Base-by-base conservation (phyloP, 2,113 vertebrate genomes). In the Ramphastos sulfuratus region DNA sequence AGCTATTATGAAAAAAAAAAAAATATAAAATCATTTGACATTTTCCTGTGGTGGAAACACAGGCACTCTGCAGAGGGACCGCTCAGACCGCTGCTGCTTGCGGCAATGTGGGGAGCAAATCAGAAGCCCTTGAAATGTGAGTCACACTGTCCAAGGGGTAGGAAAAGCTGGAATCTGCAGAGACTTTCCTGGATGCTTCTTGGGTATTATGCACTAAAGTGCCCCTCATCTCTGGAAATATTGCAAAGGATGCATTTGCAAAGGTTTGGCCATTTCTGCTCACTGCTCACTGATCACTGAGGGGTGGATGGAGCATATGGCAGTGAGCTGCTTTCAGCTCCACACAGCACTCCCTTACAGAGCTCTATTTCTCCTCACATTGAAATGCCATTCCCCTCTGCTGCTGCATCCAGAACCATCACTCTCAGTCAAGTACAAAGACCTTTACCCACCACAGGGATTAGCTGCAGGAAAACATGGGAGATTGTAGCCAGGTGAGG, bases 51-150 rank as follows among this genome's bases (percentile, higher is more conserved):
- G 61, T 79, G 76, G 65, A 83, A 91, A 86, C 50, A 46, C 1
- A 64, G 16, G 54, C 11, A 9, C 30, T 74, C 37, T 78, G 65
- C 64, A 92, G 55, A 96, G 65, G 69, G 80, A 67, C 60, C 2
- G 33, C 64, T 85, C 58, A 19, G 80, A 3, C 21, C 59, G 76
- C 37, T 31, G 55, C 82, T 33, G 18, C 8, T 35, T 87, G 69
- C 74, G 72, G 75, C 78, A 92, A 92, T 9, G 73, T 54, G 77
- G 78, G 54, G 70, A 93, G 77, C 28, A 92, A 96, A 91, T 74
- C 72, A 89, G 58, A 77, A 31, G 39, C 33, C 56, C 42, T 56
- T 91, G 72, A 87, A 85, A 67, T 28, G 21, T 75, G 72, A 94
- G 30, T 89, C 75, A 80, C n/a, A 20, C 31, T 71, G 74, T 33